phyloP scores from a whole-genome alignment of 2,113 vertebrate genomes.

The Lycaon pictus region DNA sequence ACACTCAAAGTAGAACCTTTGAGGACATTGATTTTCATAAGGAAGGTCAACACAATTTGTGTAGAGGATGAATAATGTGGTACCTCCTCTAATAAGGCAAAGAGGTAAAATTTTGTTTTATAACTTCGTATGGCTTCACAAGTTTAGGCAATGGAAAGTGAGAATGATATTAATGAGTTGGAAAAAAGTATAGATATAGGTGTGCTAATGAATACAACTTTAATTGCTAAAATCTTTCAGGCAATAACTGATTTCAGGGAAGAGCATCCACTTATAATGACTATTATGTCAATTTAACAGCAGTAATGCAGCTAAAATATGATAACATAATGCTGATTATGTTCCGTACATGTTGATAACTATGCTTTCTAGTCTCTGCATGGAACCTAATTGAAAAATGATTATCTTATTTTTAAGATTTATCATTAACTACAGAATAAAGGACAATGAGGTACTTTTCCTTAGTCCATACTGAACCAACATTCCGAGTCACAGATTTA shows the following conservation, averaged over 20 bases:
- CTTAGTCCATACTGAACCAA: not conserved
- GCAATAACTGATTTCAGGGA: constrained; percentile 58
- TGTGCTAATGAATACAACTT: constrained; percentile 62
- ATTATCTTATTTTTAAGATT: constrained; percentile 63
- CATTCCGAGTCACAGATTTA: constrained; percentile 55
- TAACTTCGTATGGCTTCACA: constrained; percentile 53
- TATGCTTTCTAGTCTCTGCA: not conserved
- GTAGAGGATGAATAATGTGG: not conserved
- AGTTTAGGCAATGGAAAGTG: constrained; percentile 38
- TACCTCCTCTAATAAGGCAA: constrained; percentile 40
- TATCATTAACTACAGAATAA: constrained; percentile 34
- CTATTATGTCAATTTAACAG: constrained; percentile 57
- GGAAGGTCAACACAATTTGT: not conserved
- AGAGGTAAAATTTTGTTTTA: constrained; percentile 37
- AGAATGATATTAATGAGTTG: constrained; percentile 51
- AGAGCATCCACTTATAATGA: constrained; percentile 45
- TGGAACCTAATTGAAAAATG: constrained; percentile 68
- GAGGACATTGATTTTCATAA: not conserved
- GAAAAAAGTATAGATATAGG: not conserved
- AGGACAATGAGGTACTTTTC: constrained; percentile 35
- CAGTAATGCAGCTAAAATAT: constrained; percentile 62
- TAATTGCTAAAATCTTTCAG: constrained; percentile 62
- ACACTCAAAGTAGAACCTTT: not conserved
- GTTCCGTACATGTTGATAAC: not conserved
- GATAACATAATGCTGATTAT: constrained; percentile 40